Conservation (phyloP, 1,140 invertebrate genomes). For the Lepeophtheirus salmonis region DNA sequence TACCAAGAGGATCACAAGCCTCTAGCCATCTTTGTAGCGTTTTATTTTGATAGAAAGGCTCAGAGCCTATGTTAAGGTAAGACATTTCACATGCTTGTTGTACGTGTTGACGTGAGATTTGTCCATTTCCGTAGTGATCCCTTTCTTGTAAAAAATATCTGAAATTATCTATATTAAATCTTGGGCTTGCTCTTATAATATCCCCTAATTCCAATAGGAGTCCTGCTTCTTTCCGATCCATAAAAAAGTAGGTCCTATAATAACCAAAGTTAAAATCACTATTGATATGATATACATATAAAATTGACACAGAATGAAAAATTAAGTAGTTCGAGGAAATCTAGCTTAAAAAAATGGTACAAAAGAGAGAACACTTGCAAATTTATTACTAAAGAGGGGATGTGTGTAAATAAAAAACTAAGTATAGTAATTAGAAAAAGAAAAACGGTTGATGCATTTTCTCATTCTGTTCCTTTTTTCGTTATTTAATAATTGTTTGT, state of each 20-base stretch:
- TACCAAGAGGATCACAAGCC: neutral
- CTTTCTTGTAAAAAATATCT: neutral
- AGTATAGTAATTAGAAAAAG: too few relatives aligned
- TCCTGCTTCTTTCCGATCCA: neutral
- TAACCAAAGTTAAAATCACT: too few relatives aligned
- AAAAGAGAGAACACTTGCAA: neutral
- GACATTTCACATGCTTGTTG: neutral
- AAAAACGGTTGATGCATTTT: too few relatives aligned
- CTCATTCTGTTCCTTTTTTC: too few relatives aligned
- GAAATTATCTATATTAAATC: neutral
- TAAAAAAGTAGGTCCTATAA: neutral
- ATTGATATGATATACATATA: too few relatives aligned
- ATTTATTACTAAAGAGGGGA: neutral
- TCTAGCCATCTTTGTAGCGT: neutral
- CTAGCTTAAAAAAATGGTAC: neutral
- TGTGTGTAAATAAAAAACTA: neutral
- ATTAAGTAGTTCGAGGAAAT: neutral
- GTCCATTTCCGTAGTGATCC: neutral
- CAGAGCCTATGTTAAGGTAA: neutral
- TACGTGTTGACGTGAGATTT: neutral
- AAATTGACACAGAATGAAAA: too few relatives aligned
- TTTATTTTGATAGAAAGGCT: neutral
- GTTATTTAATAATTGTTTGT: too few relatives aligned
- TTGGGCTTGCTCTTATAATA: neutral
- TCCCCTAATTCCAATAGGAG: neutral